Base-by-base conservation (phyloP, 2,888 invertebrate species). In the Callosobruchus maculatus region DNA sequence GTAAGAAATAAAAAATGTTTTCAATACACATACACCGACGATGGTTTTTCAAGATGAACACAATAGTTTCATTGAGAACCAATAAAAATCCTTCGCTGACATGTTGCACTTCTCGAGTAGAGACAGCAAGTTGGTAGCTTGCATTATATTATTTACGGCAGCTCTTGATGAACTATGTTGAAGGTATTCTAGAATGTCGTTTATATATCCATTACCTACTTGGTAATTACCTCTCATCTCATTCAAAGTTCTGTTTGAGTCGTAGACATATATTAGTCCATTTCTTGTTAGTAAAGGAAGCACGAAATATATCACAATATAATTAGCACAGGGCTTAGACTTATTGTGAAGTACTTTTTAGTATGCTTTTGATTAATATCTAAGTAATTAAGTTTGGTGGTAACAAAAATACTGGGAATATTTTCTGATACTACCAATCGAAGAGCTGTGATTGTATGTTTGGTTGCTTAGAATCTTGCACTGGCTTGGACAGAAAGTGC, bases 361-460 rank as follows among this genome's bases (percentile, higher is more conserved):
- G 31, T 70, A 70, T 20, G 68, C 21, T 66, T 49, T 22, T 21
- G 21, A 21, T 67, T 66, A 67, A 67, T 72, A 68, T 68, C 5
- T 21, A 21, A 68, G n/a, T 80, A 83, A 83, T 83, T 84, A 83
- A 81, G 83, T 85, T 86, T 86, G 86, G 86, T 86, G 86, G 86
- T 86, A 86, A 84, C 85, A 84, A 85, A 86, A 86, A 86, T 86
- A 86, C 85, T 86, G 86, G 86, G 86, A 86, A 85, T 85, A 86
- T 86, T 86, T 87, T 86, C 86, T 86, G 86, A 87, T 86, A 86
- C 87, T 86, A 86, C 86, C 87, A 87, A 83, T 82, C 78, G 69
- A 75, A 78, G 82, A 83, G 82, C 85, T 85, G 86, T 86, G 85
- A 85, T 86, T 85, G 84, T 85, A 84, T 85, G 85, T 85, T 85